phyloP scores from a whole-genome alignment of 2,888 invertebrate species.

The Ditylenchus weischeri region DNA sequence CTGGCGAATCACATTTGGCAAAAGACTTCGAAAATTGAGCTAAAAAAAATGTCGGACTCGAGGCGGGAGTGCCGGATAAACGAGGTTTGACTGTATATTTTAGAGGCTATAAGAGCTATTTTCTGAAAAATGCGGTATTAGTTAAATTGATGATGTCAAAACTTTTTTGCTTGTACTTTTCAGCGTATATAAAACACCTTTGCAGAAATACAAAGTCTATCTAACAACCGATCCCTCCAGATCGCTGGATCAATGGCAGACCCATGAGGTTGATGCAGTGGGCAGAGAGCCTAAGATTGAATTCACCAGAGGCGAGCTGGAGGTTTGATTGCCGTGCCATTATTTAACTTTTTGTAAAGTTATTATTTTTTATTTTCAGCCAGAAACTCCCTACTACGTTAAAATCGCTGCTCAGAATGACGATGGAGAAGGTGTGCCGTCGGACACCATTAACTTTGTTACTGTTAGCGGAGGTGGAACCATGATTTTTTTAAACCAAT shows the following conservation, averaged over 20 bases:
- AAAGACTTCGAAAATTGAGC: too few species aligned
- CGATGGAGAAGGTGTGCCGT: slow-evolving; percentile 50
- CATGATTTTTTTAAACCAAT: too few species aligned
- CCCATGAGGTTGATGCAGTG: slow-evolving; percentile 36
- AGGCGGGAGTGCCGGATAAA: too few species aligned
- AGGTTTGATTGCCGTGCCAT: slow-evolving; percentile 20
- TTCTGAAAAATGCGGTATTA: too few species aligned
- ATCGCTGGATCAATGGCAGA: slow-evolving; percentile 55
- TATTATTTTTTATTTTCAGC: slow-evolving; percentile 13
- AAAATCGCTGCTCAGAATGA: slow-evolving; percentile 51
- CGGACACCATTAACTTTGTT: slow-evolving; percentile 48
- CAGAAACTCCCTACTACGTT: slow-evolving; percentile 56
- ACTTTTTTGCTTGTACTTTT: neutral
- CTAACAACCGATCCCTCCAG: slow-evolving; percentile 55
- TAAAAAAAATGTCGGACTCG: too few species aligned
- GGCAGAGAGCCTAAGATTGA: slow-evolving; percentile 39
- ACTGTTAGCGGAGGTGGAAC: slow-evolving; percentile 48
- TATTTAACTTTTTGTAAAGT: too few species aligned
- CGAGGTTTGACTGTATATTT: too few species aligned
- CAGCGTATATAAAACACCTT: neutral
- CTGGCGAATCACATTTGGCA: too few species aligned
- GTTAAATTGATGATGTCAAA: neutral
- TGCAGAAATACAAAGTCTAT: slow-evolving; percentile 54
- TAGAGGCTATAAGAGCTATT: too few species aligned
- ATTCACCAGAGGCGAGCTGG: slow-evolving; percentile 51